Percentiles rank a stretch among this genome's conserved stretches.
These are phyloP conservation scores for Gobiocypris rarus DNA, from an alignment of 2,113 vertebrate species.

Conservation along the genomic window DNA sequence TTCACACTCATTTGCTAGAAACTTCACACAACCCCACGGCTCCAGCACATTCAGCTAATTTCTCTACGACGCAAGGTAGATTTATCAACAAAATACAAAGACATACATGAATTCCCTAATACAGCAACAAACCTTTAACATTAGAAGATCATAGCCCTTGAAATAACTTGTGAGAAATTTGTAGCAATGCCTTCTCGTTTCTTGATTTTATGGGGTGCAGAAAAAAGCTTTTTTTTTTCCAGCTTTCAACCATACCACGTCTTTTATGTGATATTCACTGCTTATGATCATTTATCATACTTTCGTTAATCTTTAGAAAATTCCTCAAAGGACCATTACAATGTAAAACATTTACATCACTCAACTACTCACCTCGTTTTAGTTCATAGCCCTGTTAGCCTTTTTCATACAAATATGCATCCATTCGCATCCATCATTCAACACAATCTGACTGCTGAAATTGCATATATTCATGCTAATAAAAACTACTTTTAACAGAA, in stretches of 20 bases:
- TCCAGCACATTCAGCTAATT: conserved; percentile 28
- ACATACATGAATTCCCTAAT: neutral
- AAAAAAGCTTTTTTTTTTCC: neutral
- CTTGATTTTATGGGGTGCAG: neutral
- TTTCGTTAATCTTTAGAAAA: no score
- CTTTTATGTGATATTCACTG: no score
- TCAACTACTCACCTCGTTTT: no score
- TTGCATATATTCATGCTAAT: neutral
- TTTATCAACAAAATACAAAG: neutral
- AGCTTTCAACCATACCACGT: neutral
- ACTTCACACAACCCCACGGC: neutral
- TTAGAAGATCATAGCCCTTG: no score
- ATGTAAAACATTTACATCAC: neutral
- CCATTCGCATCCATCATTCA: neutral
- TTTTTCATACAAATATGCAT: neutral
- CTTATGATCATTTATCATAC: no score
- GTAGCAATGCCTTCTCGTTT: neutral
- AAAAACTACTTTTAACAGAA: neutral
- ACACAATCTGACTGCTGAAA: neutral
- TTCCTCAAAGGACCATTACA: neutral
- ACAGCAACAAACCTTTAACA: neutral
- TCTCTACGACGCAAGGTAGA: conserved; percentile 10
- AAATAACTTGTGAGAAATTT: neutral
- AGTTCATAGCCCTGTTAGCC: neutral
- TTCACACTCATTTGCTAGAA: conserved; percentile 36